These are phyloP conservation scores for Shinisaurus crocodilurus DNA, from an alignment of 2,113 vertebrate species.

Conservation along the genomic window DNA sequence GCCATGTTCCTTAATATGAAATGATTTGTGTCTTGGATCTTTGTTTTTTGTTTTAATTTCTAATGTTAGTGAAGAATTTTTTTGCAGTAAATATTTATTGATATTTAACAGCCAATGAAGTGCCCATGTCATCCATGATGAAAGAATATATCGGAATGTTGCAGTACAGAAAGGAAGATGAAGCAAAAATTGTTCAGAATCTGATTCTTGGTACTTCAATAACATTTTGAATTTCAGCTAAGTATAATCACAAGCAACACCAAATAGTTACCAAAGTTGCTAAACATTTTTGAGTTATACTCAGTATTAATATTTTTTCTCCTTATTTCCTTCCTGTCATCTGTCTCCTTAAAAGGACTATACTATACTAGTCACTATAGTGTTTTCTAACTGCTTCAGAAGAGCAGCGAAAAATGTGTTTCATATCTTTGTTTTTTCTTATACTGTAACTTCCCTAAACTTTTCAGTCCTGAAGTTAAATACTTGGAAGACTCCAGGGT, in stretches of 20 bases:
- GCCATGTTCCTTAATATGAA: background rate
- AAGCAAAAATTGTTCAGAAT: conserved; percentile 86
- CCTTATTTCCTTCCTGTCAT: background rate
- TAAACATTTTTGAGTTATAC: rapidly evolving
- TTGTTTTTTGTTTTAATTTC: background rate
- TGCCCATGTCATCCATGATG: conserved; percentile 52
- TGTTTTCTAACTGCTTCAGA: background rate
- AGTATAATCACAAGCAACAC: background rate
- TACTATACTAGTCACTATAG: background rate
- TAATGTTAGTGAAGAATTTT: background rate
- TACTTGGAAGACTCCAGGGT: conserved; percentile 33
- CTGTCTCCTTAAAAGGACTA: background rate
- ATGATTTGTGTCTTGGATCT: too few species aligned
- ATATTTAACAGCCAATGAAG: conserved; percentile 77
- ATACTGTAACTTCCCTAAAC: conserved; percentile 35
- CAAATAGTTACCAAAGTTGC: background rate
- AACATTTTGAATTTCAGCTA: background rate
- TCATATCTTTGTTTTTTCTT: background rate
- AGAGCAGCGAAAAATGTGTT: background rate
- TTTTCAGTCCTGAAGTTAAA: conserved; percentile 39
- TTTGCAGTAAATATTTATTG: conserved; percentile 1
- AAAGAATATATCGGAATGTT: conserved; percentile 95
- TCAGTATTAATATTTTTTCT: background rate
- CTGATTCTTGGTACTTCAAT: conserved; percentile 87
- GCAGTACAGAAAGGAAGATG: conserved; percentile 90